A percentile compares a stretch with the other conserved stretches of the same genome.
Conservation (phyloP, 2,113 vertebrate genomes). For the Sylvia atricapilla region DNA sequence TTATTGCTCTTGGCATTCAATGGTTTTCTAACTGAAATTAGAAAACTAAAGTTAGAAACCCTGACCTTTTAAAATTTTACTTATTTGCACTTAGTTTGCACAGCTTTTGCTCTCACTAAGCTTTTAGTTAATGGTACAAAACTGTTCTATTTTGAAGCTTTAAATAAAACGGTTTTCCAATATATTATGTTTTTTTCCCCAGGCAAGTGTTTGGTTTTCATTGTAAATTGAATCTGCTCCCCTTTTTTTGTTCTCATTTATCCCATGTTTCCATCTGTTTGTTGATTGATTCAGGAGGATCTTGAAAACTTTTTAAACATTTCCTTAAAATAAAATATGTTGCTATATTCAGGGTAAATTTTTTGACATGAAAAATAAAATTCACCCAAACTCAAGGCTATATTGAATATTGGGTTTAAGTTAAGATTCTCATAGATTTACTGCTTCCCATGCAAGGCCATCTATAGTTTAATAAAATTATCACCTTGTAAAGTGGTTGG, state of each 20-base stretch:
- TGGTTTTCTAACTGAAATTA: not conserved
- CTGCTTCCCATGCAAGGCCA: not conserved
- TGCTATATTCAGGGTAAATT: not conserved
- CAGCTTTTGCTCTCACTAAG: not conserved
- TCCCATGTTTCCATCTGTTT: not conserved
- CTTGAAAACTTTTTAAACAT: not conserved
- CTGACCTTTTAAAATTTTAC: not conserved
- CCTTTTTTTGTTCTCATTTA: not conserved
- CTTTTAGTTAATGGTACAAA: not conserved
- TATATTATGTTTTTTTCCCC: not conserved
- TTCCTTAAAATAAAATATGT: not conserved
- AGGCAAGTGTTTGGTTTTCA: not conserved
- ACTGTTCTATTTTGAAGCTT: not conserved
- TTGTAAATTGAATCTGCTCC: not conserved
- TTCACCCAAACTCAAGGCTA: not conserved
- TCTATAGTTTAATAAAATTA: not conserved
- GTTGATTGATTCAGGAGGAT: not conserved
- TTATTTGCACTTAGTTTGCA: not conserved
- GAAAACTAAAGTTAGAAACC: not conserved
- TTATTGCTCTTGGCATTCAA: not conserved
- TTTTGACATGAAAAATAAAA: not conserved
- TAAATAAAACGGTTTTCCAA: not conserved
- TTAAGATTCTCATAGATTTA: not conserved
- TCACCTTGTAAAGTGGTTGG: not conserved
- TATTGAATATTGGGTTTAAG: not conserved